Base-by-base conservation (phyloP, 2,797 vertebrate species). In the Gila robusta region DNA sequence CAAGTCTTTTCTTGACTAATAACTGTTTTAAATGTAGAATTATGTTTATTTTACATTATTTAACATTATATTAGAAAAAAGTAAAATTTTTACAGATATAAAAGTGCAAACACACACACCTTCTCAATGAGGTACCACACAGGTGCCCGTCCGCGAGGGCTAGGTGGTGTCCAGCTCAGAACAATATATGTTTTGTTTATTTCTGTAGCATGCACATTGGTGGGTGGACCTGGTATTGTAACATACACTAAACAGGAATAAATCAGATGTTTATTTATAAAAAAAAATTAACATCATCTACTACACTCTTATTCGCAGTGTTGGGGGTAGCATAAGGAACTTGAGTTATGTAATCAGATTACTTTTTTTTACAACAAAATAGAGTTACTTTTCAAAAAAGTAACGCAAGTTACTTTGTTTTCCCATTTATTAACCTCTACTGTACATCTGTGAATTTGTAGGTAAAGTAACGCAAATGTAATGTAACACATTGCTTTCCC, bases 141-240 rank as follows among this genome's bases (percentile, higher is more conserved):
- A n/a, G 97, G 95, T 64, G 97, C 96, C 89, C 92, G 96, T 94
- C 98, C 98, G 0, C 96, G 96, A 19, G 96, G 97, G 87, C 91
- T 94, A 47, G 98, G 98, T 47, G 98, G 97, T 23, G 93, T 97
- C 98, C 98, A 99, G 95, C 98, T 99, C 93, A 99, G 96, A 81
- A 99, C 98, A 5, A 99, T 93, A 11, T 97, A 99, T 0, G 96
- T 96, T 93, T 94, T 96, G 94, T 94, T 97, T 94, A 97, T 90
- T 95, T 99, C 98, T 0, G 97, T 96, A n/a, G 96, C 96, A 8
- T 98, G 97, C 85, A 99, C 96, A 1, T 97, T 96, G 52, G 95
- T 97, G 89, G 98, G 98, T 88, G 95, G 94, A 5, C 94, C 94
- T 6, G 97, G 97, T 86, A 97, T 92, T 73, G 97, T 97, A 81